Conservation (phyloP, 2,888 invertebrate species). For the Neoscelio sp. region DNA sequence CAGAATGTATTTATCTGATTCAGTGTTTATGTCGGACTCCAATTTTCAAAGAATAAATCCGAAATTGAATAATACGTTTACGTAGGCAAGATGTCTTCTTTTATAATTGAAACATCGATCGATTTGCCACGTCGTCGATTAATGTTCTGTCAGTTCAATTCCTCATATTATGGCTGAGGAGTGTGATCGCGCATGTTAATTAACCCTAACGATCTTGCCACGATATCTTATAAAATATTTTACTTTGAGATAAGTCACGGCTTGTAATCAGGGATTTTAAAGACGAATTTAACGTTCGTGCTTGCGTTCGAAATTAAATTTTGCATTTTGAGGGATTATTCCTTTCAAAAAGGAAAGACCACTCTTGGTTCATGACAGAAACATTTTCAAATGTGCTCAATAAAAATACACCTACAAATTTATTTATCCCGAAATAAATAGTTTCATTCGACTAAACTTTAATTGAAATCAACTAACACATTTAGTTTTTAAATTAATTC, state of each 20-base stretch:
- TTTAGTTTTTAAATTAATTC: no score
- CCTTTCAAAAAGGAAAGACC: neutral
- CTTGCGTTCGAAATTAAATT: constrained; percentile 33
- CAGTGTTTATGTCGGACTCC: no score
- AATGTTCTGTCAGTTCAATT: constrained; percentile 49
- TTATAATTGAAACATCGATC: constrained; percentile 40
- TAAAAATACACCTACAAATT: no score
- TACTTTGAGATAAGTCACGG: constrained; percentile 53
- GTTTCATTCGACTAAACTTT: no score
- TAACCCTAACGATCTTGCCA: constrained; percentile 46
- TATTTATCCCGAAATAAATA: constrained; percentile 4
- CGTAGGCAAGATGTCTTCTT: neutral
- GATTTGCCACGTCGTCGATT: constrained; percentile 24
- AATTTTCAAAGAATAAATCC: no score
- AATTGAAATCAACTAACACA: no score
- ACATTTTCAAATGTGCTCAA: no score
- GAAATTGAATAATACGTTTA: neutral
- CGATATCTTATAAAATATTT: constrained; percentile 58
- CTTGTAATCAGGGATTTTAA: constrained; percentile 40
- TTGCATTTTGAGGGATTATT: no score
- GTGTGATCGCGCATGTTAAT: constrained; percentile 63
- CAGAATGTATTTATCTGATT: no score
- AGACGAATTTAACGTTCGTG: constrained; percentile 16
- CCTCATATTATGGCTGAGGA: constrained; percentile 45
- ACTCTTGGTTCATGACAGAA: no score